Evolutionary conservation across 2,113 vertebrate species (phyloP), one percentile per base, ranked within the genome.

Genomic region (Xenopus laevis): DNA sequence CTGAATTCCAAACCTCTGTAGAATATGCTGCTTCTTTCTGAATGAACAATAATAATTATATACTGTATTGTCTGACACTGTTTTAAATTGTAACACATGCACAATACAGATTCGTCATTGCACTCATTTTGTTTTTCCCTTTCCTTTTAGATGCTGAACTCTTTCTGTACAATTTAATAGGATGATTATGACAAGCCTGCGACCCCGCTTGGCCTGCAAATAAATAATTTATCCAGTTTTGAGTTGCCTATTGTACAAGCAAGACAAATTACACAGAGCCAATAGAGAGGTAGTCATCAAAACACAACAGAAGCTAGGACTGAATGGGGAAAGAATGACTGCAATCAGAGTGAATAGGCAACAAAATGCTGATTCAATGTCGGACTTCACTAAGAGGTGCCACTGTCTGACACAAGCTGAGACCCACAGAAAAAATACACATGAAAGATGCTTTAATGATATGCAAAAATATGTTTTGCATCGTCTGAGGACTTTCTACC

Each of bases 161-260:
- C 53, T n/a, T 55, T 16, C 53, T 18, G 53, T 55, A 55, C 1
- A 55, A 55, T 55, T 55, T 55, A 55, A 55, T 8, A 55, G 7
- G 17, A 55, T 55, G 53, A 55, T 18, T 55, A 55, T 55, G 53
- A 55, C 9, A 55, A 55, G 53, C 53, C 16, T 16, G 53, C 7
- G 53, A 55, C 53, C 53, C 17, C 1, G 53, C 15, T 55, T 55
- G 53, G 53, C 53, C 53, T 55, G 53, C 4, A 55, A n/a, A 55
- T n/a, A 55, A 55, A 55, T 55, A n/a, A 55, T 55, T 55, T 55
- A n/a, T 55, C 15, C 15, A 55, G 53, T 55, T 55, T 55, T 55
- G 53, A 55, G 11, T 55, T 55, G 53, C 53, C 53, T 55, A 55
- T 55, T 55, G 9, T 55, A 55, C 53, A 55, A 55, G 8, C 53